Base-by-base conservation (phyloP, 2,888 invertebrate species). In the Andrena chrysosceles region DNA sequence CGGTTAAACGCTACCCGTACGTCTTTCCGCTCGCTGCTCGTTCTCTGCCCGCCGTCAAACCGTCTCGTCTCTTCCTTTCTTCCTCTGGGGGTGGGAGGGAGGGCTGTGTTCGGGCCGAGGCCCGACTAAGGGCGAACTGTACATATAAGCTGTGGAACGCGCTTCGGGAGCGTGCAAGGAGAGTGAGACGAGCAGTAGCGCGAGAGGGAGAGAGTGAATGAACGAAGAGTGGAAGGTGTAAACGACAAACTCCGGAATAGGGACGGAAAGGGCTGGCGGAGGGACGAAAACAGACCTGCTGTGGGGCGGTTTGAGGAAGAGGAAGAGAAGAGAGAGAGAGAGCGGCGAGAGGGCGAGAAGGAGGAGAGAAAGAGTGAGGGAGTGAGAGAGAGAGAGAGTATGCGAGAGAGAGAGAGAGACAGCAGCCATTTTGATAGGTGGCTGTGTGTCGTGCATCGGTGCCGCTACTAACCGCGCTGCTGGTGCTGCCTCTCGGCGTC, bases 401-500 rank as follows among this genome's bases (percentile, higher is more conserved):
- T 42, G 56, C 35, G 48, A 56, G 52, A 54, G 33, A 52, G 42
- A 54, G 60, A 69, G 73, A 73, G 74, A 68, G 60, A 74, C 76
- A 90, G 93, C 92, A 91, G 93, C 93, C 93, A 94, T 93, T 93
- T 93, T 93, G 91, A 90, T 91, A 90, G 92, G 89, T 90, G 91
- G 86, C 84, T 81, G 82, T 88, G 86, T 83, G 89, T 90, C 87
- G 89, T 88, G 86, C 88, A 85, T 87, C 81, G 88, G 81, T 85
- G 87, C 83, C 87, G 83, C 83, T 84, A 83, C 85, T 83, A 81
- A 73, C 78, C 84, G 80, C 76, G 84, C 77, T 81, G 84, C 77
- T 73, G 84, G 74, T 73, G 84, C 81, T 84, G 84, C 75, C 84
- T 72, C 78, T 71, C 48, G 26, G 78, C 73, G 76, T 81, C 77